Percentiles rank a stretch among this genome's conserved stretches.
phyloP scores from a whole-genome alignment of 2,113 vertebrate genomes.

The Gobio gobio region DNA sequence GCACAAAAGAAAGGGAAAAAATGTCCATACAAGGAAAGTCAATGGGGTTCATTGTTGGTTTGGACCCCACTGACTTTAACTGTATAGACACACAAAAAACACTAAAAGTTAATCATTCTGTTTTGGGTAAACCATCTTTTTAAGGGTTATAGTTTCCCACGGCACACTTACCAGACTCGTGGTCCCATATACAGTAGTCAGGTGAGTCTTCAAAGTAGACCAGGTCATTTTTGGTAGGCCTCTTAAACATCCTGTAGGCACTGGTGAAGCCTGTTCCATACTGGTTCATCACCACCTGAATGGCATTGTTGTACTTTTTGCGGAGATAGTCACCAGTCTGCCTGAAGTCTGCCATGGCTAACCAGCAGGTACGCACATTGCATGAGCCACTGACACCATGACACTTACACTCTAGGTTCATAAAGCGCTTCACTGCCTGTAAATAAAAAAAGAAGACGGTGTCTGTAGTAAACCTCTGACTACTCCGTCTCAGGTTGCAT shows the following conservation, averaged over 20 bases:
- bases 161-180: constrained; percentile 83
- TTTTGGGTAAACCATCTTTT: neutral
- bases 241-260: constrained; percentile 87
- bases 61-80: neutral
- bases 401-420: constrained; percentile 95
- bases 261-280: constrained; percentile 91
- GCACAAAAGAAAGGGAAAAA: neutral
- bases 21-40: neutral
- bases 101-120: neutral
- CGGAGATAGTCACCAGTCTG: constrained; percentile 91
- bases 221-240: constrained; percentile 90
- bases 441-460: neutral
- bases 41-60: neutral
- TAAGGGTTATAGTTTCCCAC: neutral
- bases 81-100: neutral
- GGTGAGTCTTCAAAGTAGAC: constrained; percentile 96
- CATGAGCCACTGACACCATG: constrained; percentile 97
- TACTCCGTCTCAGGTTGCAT: constrained; percentile 5
- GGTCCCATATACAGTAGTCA: constrained; percentile 93
- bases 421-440: constrained; percentile 92
- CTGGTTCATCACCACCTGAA: constrained; percentile 95
- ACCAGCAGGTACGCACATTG: constrained; percentile 93
- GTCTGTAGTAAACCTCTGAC: constrained; percentile 9
- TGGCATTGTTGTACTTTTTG: constrained; percentile 88
- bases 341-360: constrained; percentile 92